Evolutionary conservation across 1,140 invertebrate genomes (phyloP), one percentile per base, ranked within the genome.

Genomic region (Drosophila lini): DNA sequence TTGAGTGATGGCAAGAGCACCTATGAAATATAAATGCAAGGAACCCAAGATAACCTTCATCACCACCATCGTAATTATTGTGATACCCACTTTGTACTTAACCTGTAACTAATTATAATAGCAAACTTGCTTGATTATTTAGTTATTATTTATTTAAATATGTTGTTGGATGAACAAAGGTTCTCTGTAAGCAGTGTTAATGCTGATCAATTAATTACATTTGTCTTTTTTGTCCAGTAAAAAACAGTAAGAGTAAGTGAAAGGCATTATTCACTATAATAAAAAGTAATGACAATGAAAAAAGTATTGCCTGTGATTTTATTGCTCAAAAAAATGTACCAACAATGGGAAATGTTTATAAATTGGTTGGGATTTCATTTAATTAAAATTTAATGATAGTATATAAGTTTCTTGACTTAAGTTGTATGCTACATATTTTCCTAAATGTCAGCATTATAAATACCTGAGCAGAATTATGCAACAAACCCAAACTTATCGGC

Each of bases 11-110:
- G 36, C 42, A 52, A 59, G 45, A 62, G 68, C 40, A 42, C 8
- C 53, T 41, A 73, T 73, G 28, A 41, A 41, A 41, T 63, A 32
- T 76, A 13, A 53, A 60, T 67, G 62, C 62, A 67, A 50, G 41
- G 11, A 38, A 60, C 16, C n/a, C 32, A 67, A 52, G 65, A 67
- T 36, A 68, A 44, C 34, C 10, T 38, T 7, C n/a, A 9, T 36
- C 13, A n/a, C 6, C 22, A 22, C 22, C 44, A 25, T 25, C 1
- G 19, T 13, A 63, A 13, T 41, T 67, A 15, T 15, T 13, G 5
- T 42, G n/a, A 11, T 55, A 56, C 15, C 15, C 34, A 19, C 9
- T 44, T 64, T 19, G 22, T 11, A n/a, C 42, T 16, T 34, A 22
- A 50, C 9, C 25, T 53, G 32, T 3, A 36, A 41, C 5, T 36